Percentiles rank a stretch among this genome's conserved stretches.
These are phyloP conservation scores for Aphelocoma coerulescens DNA, from an alignment of 2,113 vertebrate species.

Conservation along the genomic window DNA sequence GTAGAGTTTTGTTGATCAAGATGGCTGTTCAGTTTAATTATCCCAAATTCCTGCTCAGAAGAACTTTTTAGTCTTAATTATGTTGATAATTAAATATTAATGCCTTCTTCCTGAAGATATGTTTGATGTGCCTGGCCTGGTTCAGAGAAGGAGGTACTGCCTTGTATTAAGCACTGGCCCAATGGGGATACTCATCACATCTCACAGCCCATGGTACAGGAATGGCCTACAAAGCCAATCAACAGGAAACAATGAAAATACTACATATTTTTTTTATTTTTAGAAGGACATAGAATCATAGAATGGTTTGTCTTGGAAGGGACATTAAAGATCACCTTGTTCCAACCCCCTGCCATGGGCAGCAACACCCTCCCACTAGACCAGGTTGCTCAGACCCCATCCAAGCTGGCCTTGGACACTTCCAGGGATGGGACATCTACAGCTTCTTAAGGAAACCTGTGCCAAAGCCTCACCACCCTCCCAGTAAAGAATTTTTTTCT, in stretches of 20 bases:
- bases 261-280: background rate
- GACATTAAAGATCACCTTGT: background rate
- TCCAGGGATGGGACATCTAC: background rate
- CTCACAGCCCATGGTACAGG: background rate
- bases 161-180: background rate
- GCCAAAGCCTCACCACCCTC: fast-evolving
- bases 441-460: background rate
- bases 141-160: background rate
- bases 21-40: background rate
- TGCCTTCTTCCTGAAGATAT: background rate
- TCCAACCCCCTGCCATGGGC: too few species aligned
- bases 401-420: background rate
- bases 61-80: background rate
- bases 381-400: background rate
- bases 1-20: background rate
- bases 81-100: background rate
- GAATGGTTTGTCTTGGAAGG: background rate
- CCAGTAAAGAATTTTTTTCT: background rate
- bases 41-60: background rate
- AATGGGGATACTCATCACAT: background rate
- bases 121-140: background rate
- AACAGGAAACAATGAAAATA: background rate
- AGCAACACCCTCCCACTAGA: fast-evolving
- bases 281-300: background rate
- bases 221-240: background rate